Conservation (phyloP, 1,140 invertebrate genomes). For the Drosophila guanche region DNA sequence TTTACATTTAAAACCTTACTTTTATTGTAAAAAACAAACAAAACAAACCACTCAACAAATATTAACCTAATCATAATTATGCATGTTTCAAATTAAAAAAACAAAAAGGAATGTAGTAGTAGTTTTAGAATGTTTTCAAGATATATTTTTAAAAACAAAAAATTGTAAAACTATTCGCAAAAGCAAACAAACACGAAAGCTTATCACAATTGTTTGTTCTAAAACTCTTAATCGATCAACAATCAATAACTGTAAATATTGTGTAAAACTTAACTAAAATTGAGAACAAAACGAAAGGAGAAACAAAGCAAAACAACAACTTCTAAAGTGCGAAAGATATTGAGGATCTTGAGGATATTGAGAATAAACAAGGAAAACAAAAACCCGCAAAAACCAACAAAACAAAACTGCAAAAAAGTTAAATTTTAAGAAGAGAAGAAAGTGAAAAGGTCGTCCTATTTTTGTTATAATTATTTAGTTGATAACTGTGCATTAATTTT, state of each 20-base stretch:
- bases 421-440: slow-evolving; percentile 63
- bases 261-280: slow-evolving; percentile 48
- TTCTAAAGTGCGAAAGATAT: slow-evolving; percentile 17
- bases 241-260: slow-evolving; percentile 53
- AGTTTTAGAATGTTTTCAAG: slow-evolving; percentile 59
- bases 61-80: slow-evolving; percentile 60
- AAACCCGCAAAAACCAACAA: not conserved
- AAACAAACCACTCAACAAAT: slow-evolving; percentile 37
- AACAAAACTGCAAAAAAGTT: slow-evolving; percentile 23
- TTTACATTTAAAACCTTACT: slow-evolving; percentile 54
- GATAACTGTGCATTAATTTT: slow-evolving; percentile 48
- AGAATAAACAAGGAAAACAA: slow-evolving; percentile 19
- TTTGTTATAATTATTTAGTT: slow-evolving; percentile 71
- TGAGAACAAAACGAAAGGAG: slow-evolving; percentile 21
- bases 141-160: slow-evolving; percentile 45
- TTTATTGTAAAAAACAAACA: slow-evolving; percentile 35
- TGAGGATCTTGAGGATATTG: slow-evolving; percentile 15
- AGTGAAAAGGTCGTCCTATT: slow-evolving; percentile 63
- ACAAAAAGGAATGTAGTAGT: slow-evolving; percentile 23
- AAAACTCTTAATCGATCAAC: slow-evolving; percentile 31
- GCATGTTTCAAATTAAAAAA: slow-evolving; percentile 64
- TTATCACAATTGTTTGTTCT: slow-evolving; percentile 49
- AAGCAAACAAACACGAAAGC: slow-evolving; percentile 33
- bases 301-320: slow-evolving; percentile 13
- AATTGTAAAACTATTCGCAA: slow-evolving; percentile 41